Conservation (phyloP, 2,113 vertebrate genomes). For the pig (Sus scrofa) region T2T-Sscrofa CM000828.6:54008501-54009000, state of each 20-base stretch:
- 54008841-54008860: not conserved
- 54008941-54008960: too few relatives aligned
- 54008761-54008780: not conserved
- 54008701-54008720: not conserved
- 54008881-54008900: too few relatives aligned
- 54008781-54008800: not conserved
- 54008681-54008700: not conserved
- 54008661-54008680: not conserved
- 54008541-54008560: not conserved
- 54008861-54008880: too few relatives aligned
- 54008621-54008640: not conserved
- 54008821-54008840: not conserved
- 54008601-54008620: not conserved
- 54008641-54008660: not conserved
- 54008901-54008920: too few relatives aligned
- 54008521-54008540: not conserved
- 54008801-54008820: not conserved
- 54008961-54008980: too few relatives aligned
- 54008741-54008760: not conserved
- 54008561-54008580: not conserved
- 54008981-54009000: too few relatives aligned
- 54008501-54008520: constrained; percentile 21
- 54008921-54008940: too few relatives aligned
- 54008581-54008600: not conserved
- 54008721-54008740: not conserved